Base-by-base conservation (phyloP, 2,888 invertebrate genomes). In the Meteorus cinctellus region DNA sequence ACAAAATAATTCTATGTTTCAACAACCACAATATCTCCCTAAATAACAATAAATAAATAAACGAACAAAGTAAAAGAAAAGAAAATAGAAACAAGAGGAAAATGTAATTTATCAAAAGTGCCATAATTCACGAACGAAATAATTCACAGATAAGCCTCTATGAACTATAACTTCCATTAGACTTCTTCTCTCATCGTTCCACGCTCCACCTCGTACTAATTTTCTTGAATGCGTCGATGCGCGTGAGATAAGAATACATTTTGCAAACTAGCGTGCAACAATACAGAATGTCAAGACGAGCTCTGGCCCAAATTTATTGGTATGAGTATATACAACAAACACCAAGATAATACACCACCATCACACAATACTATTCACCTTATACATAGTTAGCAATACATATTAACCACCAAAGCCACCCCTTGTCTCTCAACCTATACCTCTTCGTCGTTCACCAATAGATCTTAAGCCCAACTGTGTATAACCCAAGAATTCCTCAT, bases 401-500 rank as follows among this genome's bases (percentile, higher is more conserved):
- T 62, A 34, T 62, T 69, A 31, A 63, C 74, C 36, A 27, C 29
- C 14, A 29, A 36, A 68, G 45, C 41, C n/a, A 31, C 2, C 24
- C 31, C 51, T 48, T 59, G 27, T 68, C 69, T 29, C 41, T 68
- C 29, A 45, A 14, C 19, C 55, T 55, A 31, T 67, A 48, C 24
- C 48, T 48, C 55, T 55, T 55, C 8, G 55, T 55, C 55, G n/a
- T 55, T 60, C 27, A 24, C 19, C 60, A 34, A 71, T 60, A 71
- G 41, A 71, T 72, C 29, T 45, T 63, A 19, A 63, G 45, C 31
- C 67, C 62, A 63, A 65, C n/a, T 19, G 55, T 55, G 69, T 55
- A 69, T 69, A 69, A 69, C 69, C 69, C 55, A 55, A 29, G 62
- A 62, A 75, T 69, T 75, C 60, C 75, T 78, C 77, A 62, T 78